phyloP scores from a whole-genome alignment of 2,113 vertebrate genomes.

The Podarcis cretensis region DNA sequence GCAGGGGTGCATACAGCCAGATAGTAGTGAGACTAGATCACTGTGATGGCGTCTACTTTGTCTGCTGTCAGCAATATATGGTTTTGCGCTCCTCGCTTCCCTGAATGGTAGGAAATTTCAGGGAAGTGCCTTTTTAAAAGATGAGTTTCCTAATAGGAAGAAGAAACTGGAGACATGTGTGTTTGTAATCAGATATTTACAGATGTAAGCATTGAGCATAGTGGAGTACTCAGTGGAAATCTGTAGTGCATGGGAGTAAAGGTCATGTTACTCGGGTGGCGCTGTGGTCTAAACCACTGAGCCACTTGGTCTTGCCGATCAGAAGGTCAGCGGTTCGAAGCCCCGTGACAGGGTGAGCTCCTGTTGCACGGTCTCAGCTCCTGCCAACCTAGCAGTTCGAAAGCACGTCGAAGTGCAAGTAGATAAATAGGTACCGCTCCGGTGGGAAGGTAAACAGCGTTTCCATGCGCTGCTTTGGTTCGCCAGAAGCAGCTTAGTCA shows the following conservation, averaged over 20 bases:
- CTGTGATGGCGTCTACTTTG: conserved; percentile 33
- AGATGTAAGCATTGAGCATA: background rate
- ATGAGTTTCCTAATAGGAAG: background rate
- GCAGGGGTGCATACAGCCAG: conserved; percentile 25
- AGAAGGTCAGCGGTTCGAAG: too few relatives aligned
- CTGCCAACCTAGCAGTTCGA: too few relatives aligned
- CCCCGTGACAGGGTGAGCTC: too few relatives aligned
- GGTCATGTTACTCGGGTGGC: too few relatives aligned
- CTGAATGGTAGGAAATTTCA: background rate
- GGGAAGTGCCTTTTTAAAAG: background rate
- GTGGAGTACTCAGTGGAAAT: background rate
- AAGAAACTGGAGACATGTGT: background rate
- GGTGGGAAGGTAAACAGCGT: too few relatives aligned
- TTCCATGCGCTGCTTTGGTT: too few relatives aligned
- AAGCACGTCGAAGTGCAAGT: too few relatives aligned
- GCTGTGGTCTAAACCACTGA: too few relatives aligned
- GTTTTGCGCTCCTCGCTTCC: background rate
- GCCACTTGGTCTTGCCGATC: too few relatives aligned
- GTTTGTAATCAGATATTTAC: background rate
- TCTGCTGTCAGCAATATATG: conserved; percentile 34
- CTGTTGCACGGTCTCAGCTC: too few relatives aligned
- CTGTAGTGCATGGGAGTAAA: background rate
- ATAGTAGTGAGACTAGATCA: conserved; percentile 39
- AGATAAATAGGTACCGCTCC: too few relatives aligned
- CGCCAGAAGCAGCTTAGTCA: too few relatives aligned